Conservation (phyloP, 2,113 vertebrate genomes). For the Rhinolophus sinicus region DNA sequence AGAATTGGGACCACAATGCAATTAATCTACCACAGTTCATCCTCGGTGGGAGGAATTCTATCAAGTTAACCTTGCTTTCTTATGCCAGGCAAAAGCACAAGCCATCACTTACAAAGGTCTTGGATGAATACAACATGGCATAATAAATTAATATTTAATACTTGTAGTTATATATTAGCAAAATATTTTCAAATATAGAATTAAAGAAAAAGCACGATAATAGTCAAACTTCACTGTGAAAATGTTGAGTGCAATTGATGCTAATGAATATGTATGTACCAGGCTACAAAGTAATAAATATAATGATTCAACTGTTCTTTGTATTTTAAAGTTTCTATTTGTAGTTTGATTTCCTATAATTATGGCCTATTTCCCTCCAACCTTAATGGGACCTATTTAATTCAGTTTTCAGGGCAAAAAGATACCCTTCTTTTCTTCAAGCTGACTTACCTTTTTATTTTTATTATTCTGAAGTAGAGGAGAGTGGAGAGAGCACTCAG, state of each 20-base stretch:
- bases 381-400: background rate
- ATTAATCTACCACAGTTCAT: background rate
- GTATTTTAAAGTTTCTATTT: background rate
- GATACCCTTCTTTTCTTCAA: background rate
- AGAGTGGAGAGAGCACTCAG: background rate
- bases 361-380: background rate
- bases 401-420: background rate
- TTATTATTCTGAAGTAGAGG: background rate
- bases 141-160: background rate
- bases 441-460: conserved; percentile 15
- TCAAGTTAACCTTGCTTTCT: background rate
- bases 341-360: background rate
- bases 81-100: background rate
- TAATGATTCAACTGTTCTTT: background rate
- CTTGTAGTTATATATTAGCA: background rate
- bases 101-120: background rate
- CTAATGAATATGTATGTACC: background rate
- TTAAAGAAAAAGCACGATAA: background rate
- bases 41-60: background rate
- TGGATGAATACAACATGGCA: background rate
- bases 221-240: background rate
- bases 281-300: background rate
- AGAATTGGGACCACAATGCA: background rate
- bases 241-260: background rate
- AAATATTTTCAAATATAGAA: background rate